phyloP scores from a whole-genome alignment of 2,113 vertebrate species.

The Accipiter cooperii region DNA sequence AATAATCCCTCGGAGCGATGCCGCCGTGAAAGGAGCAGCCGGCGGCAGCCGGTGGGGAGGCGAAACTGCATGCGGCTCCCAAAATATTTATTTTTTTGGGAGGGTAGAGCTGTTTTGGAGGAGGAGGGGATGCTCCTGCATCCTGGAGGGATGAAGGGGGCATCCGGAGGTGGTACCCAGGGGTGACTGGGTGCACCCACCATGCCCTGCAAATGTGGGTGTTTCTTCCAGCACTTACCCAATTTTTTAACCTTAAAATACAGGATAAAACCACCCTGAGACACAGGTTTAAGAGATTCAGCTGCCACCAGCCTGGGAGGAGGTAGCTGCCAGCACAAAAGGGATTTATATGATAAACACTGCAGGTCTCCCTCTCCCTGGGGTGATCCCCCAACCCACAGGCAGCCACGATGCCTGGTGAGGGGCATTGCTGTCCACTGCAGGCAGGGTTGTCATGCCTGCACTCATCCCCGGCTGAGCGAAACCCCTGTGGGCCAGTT shows the following conservation, averaged over 20 bases:
- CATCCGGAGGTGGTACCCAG: background rate
- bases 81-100: background rate
- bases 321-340: background rate
- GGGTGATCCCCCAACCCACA: background rate
- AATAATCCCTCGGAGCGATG: slow-evolving; percentile 1
- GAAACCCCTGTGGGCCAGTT: background rate
- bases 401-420: background rate
- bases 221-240: background rate
- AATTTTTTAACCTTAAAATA: background rate
- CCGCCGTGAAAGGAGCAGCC: background rate
- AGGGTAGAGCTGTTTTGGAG: background rate
- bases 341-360: background rate
- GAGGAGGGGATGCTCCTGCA: background rate
- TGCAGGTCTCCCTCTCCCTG: background rate
- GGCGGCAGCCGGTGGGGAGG: background rate
- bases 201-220: rapidly evolving
- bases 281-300: background rate
- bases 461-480: rapidly evolving
- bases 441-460: background rate
- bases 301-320: background rate
- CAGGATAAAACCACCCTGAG: background rate
- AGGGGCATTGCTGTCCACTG: background rate
- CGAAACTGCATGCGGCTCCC: background rate
- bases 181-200: background rate
- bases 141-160: background rate